Base-by-base conservation (phyloP, 2,113 vertebrate species). In the Phyllostomus discolor region DNA sequence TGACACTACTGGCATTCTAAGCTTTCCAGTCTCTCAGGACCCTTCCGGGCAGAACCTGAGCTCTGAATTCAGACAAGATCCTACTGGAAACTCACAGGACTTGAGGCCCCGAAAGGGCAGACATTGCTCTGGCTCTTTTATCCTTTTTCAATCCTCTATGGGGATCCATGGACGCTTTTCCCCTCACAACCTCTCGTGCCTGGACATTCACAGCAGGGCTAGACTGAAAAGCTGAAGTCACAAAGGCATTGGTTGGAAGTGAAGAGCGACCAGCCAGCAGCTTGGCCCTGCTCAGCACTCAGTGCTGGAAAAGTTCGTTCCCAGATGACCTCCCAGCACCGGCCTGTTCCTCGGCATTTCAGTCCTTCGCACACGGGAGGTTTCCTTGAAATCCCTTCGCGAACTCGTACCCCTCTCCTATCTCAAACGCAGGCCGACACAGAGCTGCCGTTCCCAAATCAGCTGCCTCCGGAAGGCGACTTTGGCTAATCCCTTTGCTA, bases 401-500 rank as follows among this genome's bases (percentile, higher is more conserved):
- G n/a, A 14, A 35, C 64, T 54, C 16, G 83, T 43, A 48, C 43
- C 41, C 28, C 48, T 84, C 62, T 81, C 33, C 72, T 14, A 59
- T 54, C 73, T 95, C 70, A 59, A 73, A 80, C 12, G 52, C 90
- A 43, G 76, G 66, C 35, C 81, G 52, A 6, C 33, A 88, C 69
- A 78, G 50, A 76, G 28, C 33, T 59, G 81, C 62, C 79, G 48
- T 26, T 85, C 84, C 70, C 72, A 93, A 87, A 88, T 26, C 86
- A 72, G 22, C 66, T 67, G 59, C 80, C 76, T 72, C 91, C 89
- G 80, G 75, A 91, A 82, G 72, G 54, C 80, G 72, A 78, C 81
- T 94, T 41, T 64, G 50, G 66, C 35, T 97, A 96, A 96, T 95
- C 76, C 76, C 85, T 92, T 43, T 88, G 95, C 90, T 97, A 95